These are phyloP conservation scores for Ridgeia piscesae DNA, from an alignment of 1,140 invertebrate species.

Conservation along the genomic window DNA sequence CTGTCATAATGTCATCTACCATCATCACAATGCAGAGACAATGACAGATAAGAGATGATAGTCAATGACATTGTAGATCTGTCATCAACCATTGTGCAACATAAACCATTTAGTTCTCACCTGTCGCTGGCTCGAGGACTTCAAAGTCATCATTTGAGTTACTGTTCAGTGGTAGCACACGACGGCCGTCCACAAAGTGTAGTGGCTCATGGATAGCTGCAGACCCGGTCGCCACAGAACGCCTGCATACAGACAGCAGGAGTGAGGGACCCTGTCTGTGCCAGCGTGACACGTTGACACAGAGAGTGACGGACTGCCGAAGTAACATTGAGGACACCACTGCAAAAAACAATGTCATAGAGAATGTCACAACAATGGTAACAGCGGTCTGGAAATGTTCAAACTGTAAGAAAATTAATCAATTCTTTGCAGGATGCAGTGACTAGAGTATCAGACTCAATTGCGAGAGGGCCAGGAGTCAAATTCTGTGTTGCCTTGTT, in stretches of 20 bases:
- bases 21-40: too few relatives aligned
- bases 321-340: not conserved
- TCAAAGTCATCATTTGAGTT: constrained; percentile 37
- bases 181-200: constrained; percentile 49
- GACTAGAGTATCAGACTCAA: too few relatives aligned
- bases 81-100: not conserved
- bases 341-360: not conserved
- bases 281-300: not conserved
- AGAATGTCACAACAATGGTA: not conserved
- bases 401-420: not conserved
- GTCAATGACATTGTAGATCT: too few relatives aligned
- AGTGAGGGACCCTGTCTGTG: not conserved
- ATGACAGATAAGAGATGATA: too few relatives aligned
- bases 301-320: not conserved
- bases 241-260: not conserved
- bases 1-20: not conserved
- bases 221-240: not conserved
- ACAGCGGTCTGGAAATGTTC: not conserved
- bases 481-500: too few relatives aligned
- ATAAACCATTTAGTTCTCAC: constrained; percentile 33
- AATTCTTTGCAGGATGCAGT: too few relatives aligned
- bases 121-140: constrained; percentile 53
- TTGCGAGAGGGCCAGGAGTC: too few relatives aligned
- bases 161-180: constrained; percentile 31
- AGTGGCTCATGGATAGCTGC: constrained; percentile 34